These are phyloP conservation scores for Smutsia temminckii DNA, from an alignment of 2,797 vertebrate genomes.

Conservation along the genomic window DNA sequence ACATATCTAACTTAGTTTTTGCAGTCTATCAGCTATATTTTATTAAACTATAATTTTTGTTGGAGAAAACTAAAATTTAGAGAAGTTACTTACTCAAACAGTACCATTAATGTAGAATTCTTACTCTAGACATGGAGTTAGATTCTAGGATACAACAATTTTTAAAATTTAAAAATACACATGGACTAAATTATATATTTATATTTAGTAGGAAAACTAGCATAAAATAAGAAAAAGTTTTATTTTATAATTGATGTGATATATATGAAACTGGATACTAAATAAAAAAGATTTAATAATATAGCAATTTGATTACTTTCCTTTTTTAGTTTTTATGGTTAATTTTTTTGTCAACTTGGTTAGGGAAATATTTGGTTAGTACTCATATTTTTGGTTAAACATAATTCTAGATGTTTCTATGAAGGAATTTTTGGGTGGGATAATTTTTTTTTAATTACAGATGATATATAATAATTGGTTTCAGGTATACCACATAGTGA, in stretches of 20 bases:
- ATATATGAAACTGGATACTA: neutral
- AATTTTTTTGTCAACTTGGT: too few relatives aligned
- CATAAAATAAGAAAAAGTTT: neutral
- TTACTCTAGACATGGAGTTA: neutral
- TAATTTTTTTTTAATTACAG: too few relatives aligned
- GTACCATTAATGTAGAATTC: neutral
- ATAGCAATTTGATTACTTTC: neutral
- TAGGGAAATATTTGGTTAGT: too few relatives aligned
- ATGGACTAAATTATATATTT: neutral
- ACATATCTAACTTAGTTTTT: neutral
- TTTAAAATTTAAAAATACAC: neutral
- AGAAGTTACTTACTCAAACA: neutral
- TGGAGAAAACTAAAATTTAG: neutral
- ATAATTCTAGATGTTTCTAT: too few relatives aligned
- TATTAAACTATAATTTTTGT: neutral
- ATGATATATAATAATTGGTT: too few relatives aligned
- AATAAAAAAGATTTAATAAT: neutral
- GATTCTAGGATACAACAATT: neutral
- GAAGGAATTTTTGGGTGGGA: too few relatives aligned
- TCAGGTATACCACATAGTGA: too few relatives aligned
- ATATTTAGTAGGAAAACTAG: neutral
- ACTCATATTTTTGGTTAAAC: too few relatives aligned
- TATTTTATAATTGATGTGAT: neutral
- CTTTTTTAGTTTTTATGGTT: neutral
- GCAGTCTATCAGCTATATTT: neutral